phyloP scores from a whole-genome alignment of 2,113 vertebrate genomes.

The Motacilla tschutschensis region DNA sequence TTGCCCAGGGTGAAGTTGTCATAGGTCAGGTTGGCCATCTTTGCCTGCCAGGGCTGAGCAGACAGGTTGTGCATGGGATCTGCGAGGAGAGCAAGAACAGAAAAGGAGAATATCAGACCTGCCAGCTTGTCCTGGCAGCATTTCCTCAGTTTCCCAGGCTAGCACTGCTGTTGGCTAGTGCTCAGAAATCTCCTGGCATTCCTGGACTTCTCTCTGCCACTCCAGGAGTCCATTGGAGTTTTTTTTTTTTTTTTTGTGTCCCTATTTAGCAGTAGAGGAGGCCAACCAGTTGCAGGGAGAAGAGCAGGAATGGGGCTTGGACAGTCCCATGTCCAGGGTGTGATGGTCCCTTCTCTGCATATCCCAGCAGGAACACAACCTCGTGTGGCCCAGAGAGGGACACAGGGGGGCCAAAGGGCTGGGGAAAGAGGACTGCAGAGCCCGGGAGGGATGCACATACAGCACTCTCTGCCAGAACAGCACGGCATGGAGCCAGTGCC shows the following conservation, averaged over 20 bases:
- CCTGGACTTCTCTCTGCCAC: neutral
- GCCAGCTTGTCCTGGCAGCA: neutral
- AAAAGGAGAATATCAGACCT: neutral
- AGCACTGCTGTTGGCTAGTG: neutral
- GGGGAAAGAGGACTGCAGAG: neutral
- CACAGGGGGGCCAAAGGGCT: neutral
- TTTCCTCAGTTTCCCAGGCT: neutral
- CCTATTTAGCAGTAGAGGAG: neutral
- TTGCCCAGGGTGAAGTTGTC: slow-evolving; percentile 70
- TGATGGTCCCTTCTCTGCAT: neutral
- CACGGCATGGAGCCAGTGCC: fast-evolving
- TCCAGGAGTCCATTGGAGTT: neutral
- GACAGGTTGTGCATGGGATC: slow-evolving; percentile 77
- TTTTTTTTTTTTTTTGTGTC: neutral
- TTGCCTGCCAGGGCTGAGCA: slow-evolving; percentile 50
- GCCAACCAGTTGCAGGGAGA: neutral
- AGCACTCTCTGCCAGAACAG: neutral
- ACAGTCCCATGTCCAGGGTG: neutral
- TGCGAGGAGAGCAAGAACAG: slow-evolving; percentile 36
- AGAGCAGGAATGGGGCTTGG: neutral
- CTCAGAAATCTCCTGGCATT: neutral
- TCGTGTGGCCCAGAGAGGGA: fast-evolving
- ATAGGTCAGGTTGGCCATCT: slow-evolving; percentile 82
- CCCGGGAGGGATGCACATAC: fast-evolving
- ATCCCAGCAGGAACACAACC: neutral